These are phyloP conservation scores for Eulemur mongoz DNA, from an alignment of 2,797 vertebrate species.

Conservation along the genomic window DNA sequence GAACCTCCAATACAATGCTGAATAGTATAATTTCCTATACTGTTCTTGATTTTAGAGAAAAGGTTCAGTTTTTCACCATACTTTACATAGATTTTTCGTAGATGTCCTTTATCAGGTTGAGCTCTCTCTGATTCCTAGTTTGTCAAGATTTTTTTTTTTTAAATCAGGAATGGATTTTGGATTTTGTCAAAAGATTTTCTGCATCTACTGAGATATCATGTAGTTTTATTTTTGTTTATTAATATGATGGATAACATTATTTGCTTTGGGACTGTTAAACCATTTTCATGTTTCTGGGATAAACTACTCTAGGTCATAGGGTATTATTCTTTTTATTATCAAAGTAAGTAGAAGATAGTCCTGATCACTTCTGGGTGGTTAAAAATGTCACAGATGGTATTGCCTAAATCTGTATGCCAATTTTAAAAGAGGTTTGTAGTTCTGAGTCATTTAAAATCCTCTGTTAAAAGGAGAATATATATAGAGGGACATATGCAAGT, in stretches of 20 bases:
- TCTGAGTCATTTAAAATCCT: background rate
- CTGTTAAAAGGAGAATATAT: background rate
- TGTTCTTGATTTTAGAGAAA: background rate
- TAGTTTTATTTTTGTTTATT: background rate
- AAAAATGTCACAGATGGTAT: slow-evolving; percentile 36
- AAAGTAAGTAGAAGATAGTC: background rate
- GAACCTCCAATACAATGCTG: background rate
- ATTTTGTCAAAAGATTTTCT: background rate
- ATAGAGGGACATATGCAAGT: background rate
- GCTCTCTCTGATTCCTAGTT: background rate
- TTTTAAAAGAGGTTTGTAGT: background rate
- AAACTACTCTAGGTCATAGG: background rate
- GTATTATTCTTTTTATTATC: background rate
- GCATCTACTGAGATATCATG: background rate
- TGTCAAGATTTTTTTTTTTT: background rate
- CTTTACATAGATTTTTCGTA: background rate
- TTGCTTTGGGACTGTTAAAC: background rate
- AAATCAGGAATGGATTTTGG: background rate
- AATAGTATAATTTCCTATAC: background rate
- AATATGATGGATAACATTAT: background rate
- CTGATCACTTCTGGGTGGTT: background rate
- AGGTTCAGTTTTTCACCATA: background rate
- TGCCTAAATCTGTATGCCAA: background rate
- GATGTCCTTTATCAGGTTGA: background rate
- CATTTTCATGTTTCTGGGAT: background rate